Conservation (phyloP, 2,797 vertebrate genomes). For the Clarias platycephalus region DNA sequence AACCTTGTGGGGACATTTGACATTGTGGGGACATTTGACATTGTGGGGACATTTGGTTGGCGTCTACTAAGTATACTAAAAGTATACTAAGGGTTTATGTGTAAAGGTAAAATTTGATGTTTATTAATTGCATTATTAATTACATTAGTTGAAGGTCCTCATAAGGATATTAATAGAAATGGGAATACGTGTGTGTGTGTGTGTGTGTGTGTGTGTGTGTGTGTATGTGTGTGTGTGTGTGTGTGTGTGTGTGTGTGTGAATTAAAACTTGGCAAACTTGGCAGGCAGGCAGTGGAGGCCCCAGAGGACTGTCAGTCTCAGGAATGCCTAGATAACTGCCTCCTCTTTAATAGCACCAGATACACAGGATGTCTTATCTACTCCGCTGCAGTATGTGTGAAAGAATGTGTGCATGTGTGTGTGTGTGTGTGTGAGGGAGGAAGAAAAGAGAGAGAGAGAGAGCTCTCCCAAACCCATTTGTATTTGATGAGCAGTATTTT, state of each 20-base stretch:
- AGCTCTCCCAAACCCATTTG: slow-evolving; percentile 58
- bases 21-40: background rate
- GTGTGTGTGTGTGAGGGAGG: background rate
- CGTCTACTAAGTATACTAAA: too few species aligned
- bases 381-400: slow-evolving; percentile 66
- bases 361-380: slow-evolving; percentile 72
- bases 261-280: slow-evolving; percentile 7
- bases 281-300: slow-evolving; percentile 61
- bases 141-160: background rate
- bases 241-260: slow-evolving; percentile 11
- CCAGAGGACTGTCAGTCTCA: slow-evolving; percentile 69
- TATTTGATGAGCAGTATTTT: slow-evolving; percentile 71
- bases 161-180: background rate
- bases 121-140: background rate
- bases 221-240: slow-evolving; percentile 18
- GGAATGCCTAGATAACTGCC: slow-evolving; percentile 66
- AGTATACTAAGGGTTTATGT: background rate
- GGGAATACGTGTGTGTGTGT: background rate
- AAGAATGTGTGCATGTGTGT: slow-evolving; percentile 46
- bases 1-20: background rate
- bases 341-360: slow-evolving; percentile 75
- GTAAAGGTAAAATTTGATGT: background rate
- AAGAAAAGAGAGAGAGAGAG: slow-evolving; percentile 39
- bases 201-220: slow-evolving; percentile 8
- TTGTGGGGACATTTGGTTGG: background rate